Evolutionary conservation across 1,140 invertebrate species (phyloP).

Genomic region (Macrocentrus cingulum): DNA sequence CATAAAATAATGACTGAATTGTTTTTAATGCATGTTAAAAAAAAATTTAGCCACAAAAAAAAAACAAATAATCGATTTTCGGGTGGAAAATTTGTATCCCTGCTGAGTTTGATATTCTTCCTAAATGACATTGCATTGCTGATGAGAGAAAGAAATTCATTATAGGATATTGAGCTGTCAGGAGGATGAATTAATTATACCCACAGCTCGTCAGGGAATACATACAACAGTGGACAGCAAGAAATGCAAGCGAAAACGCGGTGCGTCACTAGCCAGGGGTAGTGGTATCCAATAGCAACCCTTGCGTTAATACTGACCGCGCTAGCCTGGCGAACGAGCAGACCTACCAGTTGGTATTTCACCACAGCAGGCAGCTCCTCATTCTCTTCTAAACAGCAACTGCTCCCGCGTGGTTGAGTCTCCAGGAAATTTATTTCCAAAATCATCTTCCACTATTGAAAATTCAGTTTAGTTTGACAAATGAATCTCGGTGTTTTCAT

Average conservation of each 20-base stretch:
- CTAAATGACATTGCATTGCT: no score
- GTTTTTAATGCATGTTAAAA: background rate
- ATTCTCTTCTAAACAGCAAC: constrained; percentile 28
- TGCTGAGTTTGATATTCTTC: no score
- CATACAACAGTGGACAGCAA: background rate
- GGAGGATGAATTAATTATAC: no score
- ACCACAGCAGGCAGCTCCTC: constrained; percentile 41
- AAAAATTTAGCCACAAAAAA: background rate
- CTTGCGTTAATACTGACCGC: constrained; percentile 38
- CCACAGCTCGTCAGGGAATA: no score
- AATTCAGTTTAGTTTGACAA: no score
- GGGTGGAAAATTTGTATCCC: no score
- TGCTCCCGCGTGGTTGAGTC: constrained; percentile 33
- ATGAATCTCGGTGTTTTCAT: no score
- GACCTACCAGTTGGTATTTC: constrained; percentile 30
- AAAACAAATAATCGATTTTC: no score
- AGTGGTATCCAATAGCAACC: constrained; percentile 49
- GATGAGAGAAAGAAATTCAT: no score
- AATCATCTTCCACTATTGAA: no score
- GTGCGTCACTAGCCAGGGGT: constrained; percentile 37
- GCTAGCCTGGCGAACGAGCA: constrained; percentile 35
- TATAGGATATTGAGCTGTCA: no score
- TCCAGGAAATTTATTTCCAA: constrained; percentile 27
- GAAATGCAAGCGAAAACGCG: background rate
- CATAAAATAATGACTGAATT: no score